Evolutionary conservation across 2,113 vertebrate genomes (phyloP).

Genomic region (Etheostoma cragini): DNA sequence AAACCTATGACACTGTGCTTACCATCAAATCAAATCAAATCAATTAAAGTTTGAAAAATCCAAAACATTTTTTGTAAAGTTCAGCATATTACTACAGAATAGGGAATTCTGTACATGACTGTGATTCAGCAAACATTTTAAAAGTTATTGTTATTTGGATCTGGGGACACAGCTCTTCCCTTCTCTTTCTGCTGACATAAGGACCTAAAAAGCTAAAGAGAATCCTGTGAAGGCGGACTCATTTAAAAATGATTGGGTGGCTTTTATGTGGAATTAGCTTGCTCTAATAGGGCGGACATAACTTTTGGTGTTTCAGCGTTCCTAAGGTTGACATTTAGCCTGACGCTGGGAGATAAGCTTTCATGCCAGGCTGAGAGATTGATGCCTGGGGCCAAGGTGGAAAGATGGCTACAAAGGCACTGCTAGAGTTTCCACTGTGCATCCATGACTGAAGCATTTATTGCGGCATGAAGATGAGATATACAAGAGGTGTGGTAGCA

Average conservation of each 20-base stretch:
- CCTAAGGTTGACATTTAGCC: conserved; percentile 71
- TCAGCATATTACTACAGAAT: conserved; percentile 20
- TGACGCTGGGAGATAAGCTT: conserved; percentile 65
- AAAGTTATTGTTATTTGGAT: conserved; percentile 51
- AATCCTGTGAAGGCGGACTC: conserved; percentile 41
- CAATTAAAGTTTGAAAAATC: background rate
- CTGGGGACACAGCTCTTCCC: conserved; percentile 48
- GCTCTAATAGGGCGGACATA: conserved; percentile 66
- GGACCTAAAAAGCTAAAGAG: conserved; percentile 36
- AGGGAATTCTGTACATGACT: conserved; percentile 17
- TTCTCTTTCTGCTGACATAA: conserved; percentile 46
- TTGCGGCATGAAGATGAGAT: conserved; percentile 55
- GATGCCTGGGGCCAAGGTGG: conserved; percentile 37
- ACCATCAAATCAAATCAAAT: background rate
- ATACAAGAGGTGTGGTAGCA: conserved; percentile 29
- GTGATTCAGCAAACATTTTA: conserved; percentile 46
- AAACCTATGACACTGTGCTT: background rate
- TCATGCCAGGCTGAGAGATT: conserved; percentile 57
- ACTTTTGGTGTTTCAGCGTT: conserved; percentile 67
- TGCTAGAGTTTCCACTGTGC: conserved; percentile 14
- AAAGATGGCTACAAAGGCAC: conserved; percentile 22
- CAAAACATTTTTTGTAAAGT: background rate
- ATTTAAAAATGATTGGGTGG: conserved; percentile 64
- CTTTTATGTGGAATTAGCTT: conserved; percentile 71
- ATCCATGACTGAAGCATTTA: conserved; percentile 46